Conservation (phyloP, 2,113 vertebrate genomes). For the Camelus dromedarius region DNA sequence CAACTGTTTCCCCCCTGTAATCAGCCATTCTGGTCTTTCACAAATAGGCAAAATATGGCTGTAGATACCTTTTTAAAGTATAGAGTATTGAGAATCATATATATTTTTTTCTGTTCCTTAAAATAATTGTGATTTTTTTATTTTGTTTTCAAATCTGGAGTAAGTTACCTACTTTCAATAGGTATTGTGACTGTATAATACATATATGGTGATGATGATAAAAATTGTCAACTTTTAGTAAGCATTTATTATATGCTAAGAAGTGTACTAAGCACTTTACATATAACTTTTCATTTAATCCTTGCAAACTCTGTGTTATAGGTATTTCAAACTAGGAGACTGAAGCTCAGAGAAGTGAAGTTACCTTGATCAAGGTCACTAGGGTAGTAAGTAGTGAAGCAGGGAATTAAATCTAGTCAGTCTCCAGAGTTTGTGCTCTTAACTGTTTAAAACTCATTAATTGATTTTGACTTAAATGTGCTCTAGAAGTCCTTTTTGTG, state of each 20-base stretch:
- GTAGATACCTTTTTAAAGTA: not conserved
- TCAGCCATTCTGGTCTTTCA: not conserved
- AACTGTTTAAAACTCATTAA: not conserved
- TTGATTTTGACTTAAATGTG: conserved; percentile 27
- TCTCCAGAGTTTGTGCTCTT: not conserved
- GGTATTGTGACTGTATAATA: not conserved
- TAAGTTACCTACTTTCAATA: not conserved
- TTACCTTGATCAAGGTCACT: not conserved
- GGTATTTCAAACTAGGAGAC: not conserved
- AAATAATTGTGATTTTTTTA: not conserved
- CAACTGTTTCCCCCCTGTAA: not conserved
- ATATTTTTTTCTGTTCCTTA: not conserved
- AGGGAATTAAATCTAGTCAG: not conserved
- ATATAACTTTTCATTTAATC: conserved; percentile 15
- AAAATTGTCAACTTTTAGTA: not conserved
- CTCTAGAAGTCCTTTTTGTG: not conserved
- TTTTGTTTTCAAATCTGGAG: conserved; percentile 20
- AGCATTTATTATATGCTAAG: not conserved
- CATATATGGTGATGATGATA: not conserved
- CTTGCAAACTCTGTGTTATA: not conserved
- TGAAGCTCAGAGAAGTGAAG: not conserved
- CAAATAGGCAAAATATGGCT: not conserved
- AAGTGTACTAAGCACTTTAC: not conserved
- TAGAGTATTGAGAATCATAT: not conserved
- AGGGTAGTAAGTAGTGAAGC: not conserved